Evolutionary conservation across 1,140 invertebrate genomes (phyloP).

Genomic region (Pseudobourletiella spinata): DNA sequence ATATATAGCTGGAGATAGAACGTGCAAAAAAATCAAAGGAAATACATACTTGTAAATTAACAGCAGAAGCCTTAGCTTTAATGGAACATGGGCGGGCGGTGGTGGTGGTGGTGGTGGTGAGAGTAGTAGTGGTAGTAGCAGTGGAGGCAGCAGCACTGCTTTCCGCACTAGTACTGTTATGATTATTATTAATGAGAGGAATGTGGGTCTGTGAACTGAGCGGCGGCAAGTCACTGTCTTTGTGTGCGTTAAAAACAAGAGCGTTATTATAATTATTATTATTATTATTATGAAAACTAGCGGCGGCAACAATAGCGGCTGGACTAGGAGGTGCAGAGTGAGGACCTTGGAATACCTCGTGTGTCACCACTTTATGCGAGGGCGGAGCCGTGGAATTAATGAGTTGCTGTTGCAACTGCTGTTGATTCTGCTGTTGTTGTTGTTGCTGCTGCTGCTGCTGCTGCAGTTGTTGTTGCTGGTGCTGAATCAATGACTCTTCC

Average conservation of each 20-base stretch:
- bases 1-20: no score
- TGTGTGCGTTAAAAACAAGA: neutral
- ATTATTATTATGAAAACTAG: conserved; percentile 6
- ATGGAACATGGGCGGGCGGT: neutral
- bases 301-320: neutral
- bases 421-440: neutral
- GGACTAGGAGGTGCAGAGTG: neutral
- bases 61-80: conserved; percentile 20
- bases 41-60: conserved; percentile 23
- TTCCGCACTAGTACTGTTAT: neutral
- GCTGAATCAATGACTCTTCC: neutral
- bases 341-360: neutral
- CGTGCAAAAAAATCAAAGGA: no score
- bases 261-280: conserved; percentile 3
- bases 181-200: conserved; percentile 7
- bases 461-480: neutral
- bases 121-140: conserved; percentile 1
- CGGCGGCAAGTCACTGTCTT: no score
- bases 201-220: neutral
- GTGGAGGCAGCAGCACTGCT: conserved; percentile 9
- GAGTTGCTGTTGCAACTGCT: neutral
- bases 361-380: no score
- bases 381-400: neutral
- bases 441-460: neutral
- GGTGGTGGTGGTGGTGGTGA: neutral